Evolutionary conservation across 2,797 vertebrate genomes (phyloP).

Genomic region (Melanotaenia pygmaea): DNA sequence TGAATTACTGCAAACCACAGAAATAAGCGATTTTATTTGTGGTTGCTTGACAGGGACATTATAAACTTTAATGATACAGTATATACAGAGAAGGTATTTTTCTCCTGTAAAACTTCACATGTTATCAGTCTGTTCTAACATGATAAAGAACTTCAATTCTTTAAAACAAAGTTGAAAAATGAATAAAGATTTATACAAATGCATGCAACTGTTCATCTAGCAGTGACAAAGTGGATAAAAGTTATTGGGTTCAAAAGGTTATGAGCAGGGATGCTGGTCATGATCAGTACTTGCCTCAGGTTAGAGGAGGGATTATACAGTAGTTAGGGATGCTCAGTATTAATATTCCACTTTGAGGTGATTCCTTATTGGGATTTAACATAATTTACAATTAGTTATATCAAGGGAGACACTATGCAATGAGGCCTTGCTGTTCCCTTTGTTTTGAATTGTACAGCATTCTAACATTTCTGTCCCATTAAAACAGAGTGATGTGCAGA

Average conservation of each 20-base stretch:
- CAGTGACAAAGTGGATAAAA: constrained; percentile 20
- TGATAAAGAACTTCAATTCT: too few species aligned
- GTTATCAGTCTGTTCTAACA: too few species aligned
- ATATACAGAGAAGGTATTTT: too few species aligned
- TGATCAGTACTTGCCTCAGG: constrained; percentile 55
- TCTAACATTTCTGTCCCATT: constrained; percentile 16
- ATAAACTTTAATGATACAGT: neutral
- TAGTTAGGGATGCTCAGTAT: constrained; percentile 35
- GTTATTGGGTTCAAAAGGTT: constrained; percentile 44
- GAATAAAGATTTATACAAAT: constrained; percentile 19
- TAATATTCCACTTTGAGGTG: constrained; percentile 17
- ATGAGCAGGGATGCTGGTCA: constrained; percentile 35
- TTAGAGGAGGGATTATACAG: constrained; percentile 36
- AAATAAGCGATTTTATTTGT: neutral
- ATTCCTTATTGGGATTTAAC: constrained; percentile 32
- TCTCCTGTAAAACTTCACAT: too few species aligned
- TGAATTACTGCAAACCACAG: neutral
- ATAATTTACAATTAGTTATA: constrained; percentile 18
- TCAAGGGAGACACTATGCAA: neutral
- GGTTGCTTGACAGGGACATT: neutral
- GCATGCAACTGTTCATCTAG: constrained; percentile 13
- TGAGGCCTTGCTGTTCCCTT: neutral
- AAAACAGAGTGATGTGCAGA: constrained; percentile 12
- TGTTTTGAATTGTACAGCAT: neutral
- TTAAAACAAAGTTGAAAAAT: constrained; percentile 17